Conservation (phyloP, 2,113 vertebrate genomes). For the Puffinus mauretanicus region DNA sequence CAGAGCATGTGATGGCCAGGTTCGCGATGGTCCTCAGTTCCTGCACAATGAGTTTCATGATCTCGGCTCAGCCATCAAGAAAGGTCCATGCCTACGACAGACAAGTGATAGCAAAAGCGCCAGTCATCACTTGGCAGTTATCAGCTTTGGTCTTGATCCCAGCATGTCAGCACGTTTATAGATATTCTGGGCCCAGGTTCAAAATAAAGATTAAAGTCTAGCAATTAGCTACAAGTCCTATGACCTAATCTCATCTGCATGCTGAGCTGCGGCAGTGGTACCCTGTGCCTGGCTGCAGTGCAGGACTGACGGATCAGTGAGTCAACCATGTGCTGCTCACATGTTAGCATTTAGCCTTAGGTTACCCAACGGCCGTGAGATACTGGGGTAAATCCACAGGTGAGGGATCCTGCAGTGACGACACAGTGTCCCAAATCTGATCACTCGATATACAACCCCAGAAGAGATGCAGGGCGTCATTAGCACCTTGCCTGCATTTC, state of each 20-base stretch:
- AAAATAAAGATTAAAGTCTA: not conserved
- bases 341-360: fast-evolving
- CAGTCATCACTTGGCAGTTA: not conserved
- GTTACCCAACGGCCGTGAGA: fast-evolving
- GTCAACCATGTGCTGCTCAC: not conserved
- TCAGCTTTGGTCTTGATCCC: not conserved
- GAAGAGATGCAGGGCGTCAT: not conserved
- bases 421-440: not conserved
- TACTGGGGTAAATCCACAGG: not conserved
- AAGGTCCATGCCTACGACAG: not conserved
- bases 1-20: not conserved
- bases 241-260: not conserved
- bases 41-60: not conserved
- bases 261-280: not conserved
- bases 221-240: not conserved
- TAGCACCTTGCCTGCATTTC: not conserved
- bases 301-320: not conserved
- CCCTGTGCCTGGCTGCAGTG: not conserved
- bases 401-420: not conserved
- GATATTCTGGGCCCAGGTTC: not conserved
- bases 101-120: not conserved
- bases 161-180: not conserved
- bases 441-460: not conserved
- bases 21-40: not conserved
- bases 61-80: not conserved